Evolutionary conservation across 2,888 invertebrate genomes (phyloP), one percentile per base, ranked within the genome.

Genomic region (Mythimna lalbum): DNA sequence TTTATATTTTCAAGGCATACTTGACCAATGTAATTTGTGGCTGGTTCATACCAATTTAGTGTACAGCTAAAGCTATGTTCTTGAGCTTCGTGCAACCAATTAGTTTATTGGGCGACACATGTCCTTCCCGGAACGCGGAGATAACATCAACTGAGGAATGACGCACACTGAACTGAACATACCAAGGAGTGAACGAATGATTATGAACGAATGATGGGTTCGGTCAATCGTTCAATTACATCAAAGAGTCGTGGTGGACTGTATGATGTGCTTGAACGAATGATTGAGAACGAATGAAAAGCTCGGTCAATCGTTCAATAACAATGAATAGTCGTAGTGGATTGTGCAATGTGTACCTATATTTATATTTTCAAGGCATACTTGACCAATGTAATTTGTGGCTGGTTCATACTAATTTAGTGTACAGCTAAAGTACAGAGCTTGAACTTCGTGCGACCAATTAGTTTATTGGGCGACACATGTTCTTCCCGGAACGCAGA

Each of bases 401-500:
- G 27, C 27, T 27, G 27, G 27, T 27, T 27, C 27, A 27, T 27
- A 27, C 27, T 27, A 27, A 27, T 27, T 27, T 3, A 27, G 27
- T 27, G 2, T 27, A 27, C 27, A 27, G 3, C 27, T n/a, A n/a
- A n/a, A n/a, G n/a, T 88, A 85, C 88, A 85, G 90, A 88, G 92
- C 88, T 88, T 91, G 89, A 90, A 94, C 95, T 93, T 94, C 91
- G 93, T 88, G 76, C 86, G 87, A 83, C 94, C 95, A 95, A 95
- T 95, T 95, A 95, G 95, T 95, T 95, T 95, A 95, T 95, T 95
- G 93, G 93, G 85, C 88, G 93, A 94, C 95, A 95, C 91, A 92
- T 93, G 95, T 93, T 95, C 95, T 95, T 95, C 95, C 89, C 83
- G 91, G 95, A 95, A 95, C 89, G 91, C 47, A 4, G 62, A 63